These are phyloP conservation scores for Xanthia togata DNA, from an alignment of 2,888 invertebrate species.

Conservation along the genomic window DNA sequence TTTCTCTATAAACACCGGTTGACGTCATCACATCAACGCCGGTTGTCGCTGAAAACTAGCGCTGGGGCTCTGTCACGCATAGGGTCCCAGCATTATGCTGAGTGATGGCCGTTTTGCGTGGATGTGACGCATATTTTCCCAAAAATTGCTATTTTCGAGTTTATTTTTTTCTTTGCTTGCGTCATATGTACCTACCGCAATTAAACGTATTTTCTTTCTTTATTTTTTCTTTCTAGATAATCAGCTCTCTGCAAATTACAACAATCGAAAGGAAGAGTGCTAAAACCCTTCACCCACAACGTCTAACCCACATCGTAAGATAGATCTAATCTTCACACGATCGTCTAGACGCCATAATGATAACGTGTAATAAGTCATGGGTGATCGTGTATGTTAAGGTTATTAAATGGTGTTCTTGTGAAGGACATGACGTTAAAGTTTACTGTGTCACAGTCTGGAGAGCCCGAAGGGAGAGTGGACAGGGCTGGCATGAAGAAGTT, in stretches of 20 bases:
- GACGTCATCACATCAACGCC: no score
- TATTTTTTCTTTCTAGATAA: no score
- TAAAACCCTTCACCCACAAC: slow-evolving; percentile 21
- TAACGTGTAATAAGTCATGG: slow-evolving; percentile 38
- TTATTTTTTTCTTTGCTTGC: no score
- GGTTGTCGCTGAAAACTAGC: no score
- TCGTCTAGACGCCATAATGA: slow-evolving; percentile 45
- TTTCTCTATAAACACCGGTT: no score
- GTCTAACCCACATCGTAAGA: slow-evolving; percentile 32
- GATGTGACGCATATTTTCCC: no score
- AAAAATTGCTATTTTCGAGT: no score
- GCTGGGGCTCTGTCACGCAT: no score
- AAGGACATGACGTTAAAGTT: slow-evolving; percentile 47
- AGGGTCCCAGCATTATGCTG: no score
- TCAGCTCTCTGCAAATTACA: slow-evolving; percentile 11
- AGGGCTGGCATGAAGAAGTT: slow-evolving; percentile 37
- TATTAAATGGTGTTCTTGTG: slow-evolving; percentile 25
- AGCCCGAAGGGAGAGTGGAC: slow-evolving; percentile 35
- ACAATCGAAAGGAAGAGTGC: slow-evolving; percentile 38
- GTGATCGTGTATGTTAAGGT: slow-evolving; percentile 37
- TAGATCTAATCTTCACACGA: slow-evolving; percentile 29
- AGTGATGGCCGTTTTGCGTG: no score
- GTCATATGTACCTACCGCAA: no score
- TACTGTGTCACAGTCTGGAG: slow-evolving; percentile 54
- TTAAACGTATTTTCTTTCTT: no score